Conservation (phyloP, 2,113 vertebrate species). For the Pelecanoides urinatrix region DNA sequence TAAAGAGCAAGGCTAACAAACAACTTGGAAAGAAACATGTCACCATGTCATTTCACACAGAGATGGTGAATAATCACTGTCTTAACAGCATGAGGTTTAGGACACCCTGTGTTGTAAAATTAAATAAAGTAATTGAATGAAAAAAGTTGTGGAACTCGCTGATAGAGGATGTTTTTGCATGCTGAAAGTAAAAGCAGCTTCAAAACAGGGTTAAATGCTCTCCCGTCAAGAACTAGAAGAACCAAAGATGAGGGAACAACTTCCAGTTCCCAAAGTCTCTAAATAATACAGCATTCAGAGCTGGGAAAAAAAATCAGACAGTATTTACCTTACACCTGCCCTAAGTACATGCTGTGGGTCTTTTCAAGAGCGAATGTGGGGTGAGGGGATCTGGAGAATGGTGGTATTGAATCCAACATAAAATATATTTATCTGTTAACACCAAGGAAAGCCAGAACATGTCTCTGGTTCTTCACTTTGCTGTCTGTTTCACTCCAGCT, state of each 20-base stretch:
- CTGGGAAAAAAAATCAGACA: background rate
- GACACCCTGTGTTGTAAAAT: background rate
- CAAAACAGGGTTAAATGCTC: background rate
- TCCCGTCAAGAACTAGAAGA: background rate
- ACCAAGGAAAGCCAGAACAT: background rate
- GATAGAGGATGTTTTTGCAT: background rate
- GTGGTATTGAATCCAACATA: background rate
- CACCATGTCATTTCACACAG: background rate
- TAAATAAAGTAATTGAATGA: background rate
- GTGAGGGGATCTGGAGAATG: background rate
- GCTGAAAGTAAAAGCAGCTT: background rate
- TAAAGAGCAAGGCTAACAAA: background rate
- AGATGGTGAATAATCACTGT: background rate
- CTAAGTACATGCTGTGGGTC: background rate
- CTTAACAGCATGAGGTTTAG: background rate
- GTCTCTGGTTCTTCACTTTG: background rate
- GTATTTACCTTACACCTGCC: background rate
- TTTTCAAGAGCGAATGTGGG: background rate
- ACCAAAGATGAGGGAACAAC: background rate
- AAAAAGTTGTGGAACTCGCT: background rate
- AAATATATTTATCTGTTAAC: background rate
- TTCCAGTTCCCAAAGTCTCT: background rate
- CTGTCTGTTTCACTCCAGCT: background rate
- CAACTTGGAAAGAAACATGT: background rate
- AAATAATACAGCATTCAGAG: background rate